Percentiles rank a stretch among this genome's conserved stretches.
These are phyloP conservation scores for Tragelaphus oryx DNA, from an alignment of 2,797 vertebrate genomes.

Conservation along the genomic window DNA sequence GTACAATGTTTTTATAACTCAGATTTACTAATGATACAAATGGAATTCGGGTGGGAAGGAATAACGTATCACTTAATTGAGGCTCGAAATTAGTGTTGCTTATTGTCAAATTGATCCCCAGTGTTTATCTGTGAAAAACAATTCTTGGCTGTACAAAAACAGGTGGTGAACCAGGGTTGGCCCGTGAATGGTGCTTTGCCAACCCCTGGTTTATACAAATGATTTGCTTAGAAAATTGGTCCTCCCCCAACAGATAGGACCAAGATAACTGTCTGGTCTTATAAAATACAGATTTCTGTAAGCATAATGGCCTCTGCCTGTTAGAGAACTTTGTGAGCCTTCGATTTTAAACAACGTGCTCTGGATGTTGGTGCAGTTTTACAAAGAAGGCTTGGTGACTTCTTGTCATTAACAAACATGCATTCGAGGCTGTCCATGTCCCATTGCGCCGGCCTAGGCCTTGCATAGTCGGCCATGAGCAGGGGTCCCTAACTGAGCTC, in stretches of 20 bases:
- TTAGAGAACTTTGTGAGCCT: not conserved
- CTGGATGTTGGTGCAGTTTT: not conserved
- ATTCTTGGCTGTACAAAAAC: not conserved
- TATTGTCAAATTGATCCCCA: not conserved
- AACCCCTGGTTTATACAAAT: not conserved
- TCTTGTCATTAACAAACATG: not conserved
- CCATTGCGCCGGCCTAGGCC: rapidly evolving
- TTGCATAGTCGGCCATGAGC: not conserved
- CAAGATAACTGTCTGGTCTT: not conserved
- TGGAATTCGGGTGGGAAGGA: not conserved
- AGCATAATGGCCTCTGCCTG: not conserved
- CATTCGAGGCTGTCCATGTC: not conserved
- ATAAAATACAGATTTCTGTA: not conserved
- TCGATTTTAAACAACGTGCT: not conserved
- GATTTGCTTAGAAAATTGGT: not conserved
- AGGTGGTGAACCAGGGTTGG: not conserved
- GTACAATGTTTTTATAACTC: not conserved
- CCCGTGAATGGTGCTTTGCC: not conserved
- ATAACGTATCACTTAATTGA: not conserved
- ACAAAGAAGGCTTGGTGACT: not conserved
- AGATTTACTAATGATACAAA: not conserved
- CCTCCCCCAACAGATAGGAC: not conserved
- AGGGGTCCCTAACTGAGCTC: not conserved
- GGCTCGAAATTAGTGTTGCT: not conserved
- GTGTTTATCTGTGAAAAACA: not conserved